Base-by-base conservation (phyloP, 2,888 invertebrate species). In the Chrysolina oricalcia region DNA sequence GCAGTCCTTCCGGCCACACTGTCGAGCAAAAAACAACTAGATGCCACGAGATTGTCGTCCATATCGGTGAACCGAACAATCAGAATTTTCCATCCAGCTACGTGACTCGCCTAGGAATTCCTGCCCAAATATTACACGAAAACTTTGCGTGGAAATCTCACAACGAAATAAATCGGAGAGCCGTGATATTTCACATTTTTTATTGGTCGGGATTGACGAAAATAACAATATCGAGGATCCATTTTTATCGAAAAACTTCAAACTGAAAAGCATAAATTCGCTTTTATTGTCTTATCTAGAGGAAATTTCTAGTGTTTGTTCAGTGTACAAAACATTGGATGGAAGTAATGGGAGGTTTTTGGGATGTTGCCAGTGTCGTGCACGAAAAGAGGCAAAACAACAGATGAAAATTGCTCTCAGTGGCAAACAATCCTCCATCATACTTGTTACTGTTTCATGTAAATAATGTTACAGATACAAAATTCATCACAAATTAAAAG, bases 231-330 rank as follows among this genome's bases (percentile, higher is more conserved):
- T 27, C 59, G 27, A 6, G n/a, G 23, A 35, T 59, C n/a, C 23
- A 59, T 15, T 59, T 59, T 59, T 59, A 59, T 59, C 27, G 59
- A 59, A 23, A 59, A 59, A 27, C 59, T 59, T 35, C 59, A 35
- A 59, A 59, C 59, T 59, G n/a, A 35, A 59, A 59, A 23, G n/a
- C 27, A 59, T 59, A 59, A 59, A 59, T 35, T 59, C 59, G 35
- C 9, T 59, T 35, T 59, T 23, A 59, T 59, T 59, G 59, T 59
- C 59, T 59, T 59, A 27, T 27, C 8, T 59, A 59, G 10, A n/a
- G 17, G 59, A 23, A 27, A 59, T 59, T 27, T n/a, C n/a, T 13
- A 35, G 59, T 35, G 23, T 59, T 35, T 59, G 59, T 59, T 59
- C 17, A 27, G 27, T 50, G 10, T 50, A n/a, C 19, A 13, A 50